phyloP scores from a whole-genome alignment of 2,113 vertebrate genomes.

The Pycnonotus jocosus region DNA sequence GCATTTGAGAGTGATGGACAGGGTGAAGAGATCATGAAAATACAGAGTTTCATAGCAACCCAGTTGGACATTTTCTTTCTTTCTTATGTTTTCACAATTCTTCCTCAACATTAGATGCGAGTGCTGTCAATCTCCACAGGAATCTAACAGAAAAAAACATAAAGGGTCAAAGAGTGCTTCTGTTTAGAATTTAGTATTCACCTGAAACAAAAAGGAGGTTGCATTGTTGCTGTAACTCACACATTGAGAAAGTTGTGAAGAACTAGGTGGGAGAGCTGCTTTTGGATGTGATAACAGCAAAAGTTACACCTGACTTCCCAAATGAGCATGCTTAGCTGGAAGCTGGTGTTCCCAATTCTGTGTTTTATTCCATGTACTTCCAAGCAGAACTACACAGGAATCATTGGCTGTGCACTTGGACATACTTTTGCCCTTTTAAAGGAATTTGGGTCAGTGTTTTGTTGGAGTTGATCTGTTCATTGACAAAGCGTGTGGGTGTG shows the following conservation, averaged over 20 bases:
- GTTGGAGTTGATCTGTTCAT: background rate
- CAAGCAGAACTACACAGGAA: background rate
- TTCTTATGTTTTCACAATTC: background rate
- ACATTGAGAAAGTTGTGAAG: background rate
- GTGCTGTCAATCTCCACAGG: background rate
- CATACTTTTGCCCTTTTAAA: background rate
- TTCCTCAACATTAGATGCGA: background rate
- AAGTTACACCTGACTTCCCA: background rate
- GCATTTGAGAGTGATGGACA: background rate
- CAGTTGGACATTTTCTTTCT: background rate
- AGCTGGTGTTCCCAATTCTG: background rate
- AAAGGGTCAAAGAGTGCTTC: background rate
- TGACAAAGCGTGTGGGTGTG: background rate
- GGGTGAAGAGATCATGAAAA: background rate
- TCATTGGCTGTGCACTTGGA: background rate
- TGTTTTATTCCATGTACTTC: background rate
- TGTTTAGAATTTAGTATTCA: background rate
- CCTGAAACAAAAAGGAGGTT: background rate
- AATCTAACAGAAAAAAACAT: background rate
- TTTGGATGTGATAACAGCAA: background rate
- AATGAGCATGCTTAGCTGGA: background rate
- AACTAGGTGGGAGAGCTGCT: background rate
- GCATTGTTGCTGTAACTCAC: background rate
- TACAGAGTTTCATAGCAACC: background rate
- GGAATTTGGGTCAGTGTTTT: background rate